These are phyloP conservation scores for Caenorhabditis virilis DNA, from an alignment of 2,888 invertebrate genomes.

Conservation along the genomic window DNA sequence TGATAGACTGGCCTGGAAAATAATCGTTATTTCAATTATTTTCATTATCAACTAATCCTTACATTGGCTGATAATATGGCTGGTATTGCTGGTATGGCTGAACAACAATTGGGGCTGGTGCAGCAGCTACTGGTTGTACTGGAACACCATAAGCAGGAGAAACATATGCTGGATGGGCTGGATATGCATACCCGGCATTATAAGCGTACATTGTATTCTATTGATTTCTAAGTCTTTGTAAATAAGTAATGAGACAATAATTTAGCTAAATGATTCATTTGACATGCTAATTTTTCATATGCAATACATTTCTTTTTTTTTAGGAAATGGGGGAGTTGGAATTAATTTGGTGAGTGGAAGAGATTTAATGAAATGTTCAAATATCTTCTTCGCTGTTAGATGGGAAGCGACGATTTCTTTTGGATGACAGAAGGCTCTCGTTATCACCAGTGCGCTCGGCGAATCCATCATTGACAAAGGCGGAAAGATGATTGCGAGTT, in stretches of 20 bases:
- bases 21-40: slow-evolving; percentile 6
- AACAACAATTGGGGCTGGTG: slow-evolving; percentile 4
- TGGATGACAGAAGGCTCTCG: slow-evolving; percentile 25
- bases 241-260: no score
- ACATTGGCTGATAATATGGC: no score
- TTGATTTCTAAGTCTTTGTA: no score
- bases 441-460: slow-evolving; percentile 11
- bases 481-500: slow-evolving; percentile 22
- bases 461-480: slow-evolving; percentile 22
- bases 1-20: neutral
- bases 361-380: neutral
- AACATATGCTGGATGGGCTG: neutral
- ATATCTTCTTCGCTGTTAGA: slow-evolving; percentile 33
- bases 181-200: neutral
- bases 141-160: neutral
- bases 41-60: no score
- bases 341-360: neutral
- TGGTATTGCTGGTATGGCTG: no score
- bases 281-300: no score
- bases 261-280: no score
- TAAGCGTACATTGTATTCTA: no score
- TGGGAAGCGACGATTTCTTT: slow-evolving; percentile 15
- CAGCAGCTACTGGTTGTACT: slow-evolving; percentile 8
- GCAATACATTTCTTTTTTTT: neutral
- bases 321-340: neutral